phyloP scores from a whole-genome alignment of 2,888 invertebrate genomes.

The Iselma pallidipennis region DNA sequence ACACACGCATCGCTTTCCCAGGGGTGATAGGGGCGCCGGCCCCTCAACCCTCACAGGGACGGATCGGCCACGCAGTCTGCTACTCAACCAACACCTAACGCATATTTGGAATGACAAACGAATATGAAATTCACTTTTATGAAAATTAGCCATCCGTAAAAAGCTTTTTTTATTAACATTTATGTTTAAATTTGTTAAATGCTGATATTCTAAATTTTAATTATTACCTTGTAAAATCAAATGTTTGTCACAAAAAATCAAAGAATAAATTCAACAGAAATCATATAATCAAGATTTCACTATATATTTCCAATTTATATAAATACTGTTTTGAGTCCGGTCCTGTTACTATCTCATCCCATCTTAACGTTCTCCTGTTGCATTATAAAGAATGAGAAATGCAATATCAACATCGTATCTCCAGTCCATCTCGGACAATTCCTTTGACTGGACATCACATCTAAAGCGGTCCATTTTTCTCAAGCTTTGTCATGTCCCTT shows the following conservation, averaged over 20 bases:
- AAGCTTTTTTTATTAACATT: neutral
- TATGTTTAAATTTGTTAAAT: neutral
- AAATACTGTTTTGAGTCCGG: slow-evolving; percentile 7
- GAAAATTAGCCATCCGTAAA: neutral
- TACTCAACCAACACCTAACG: slow-evolving; percentile 24
- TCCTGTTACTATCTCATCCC: slow-evolving; percentile 27
- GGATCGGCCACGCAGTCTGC: slow-evolving; percentile 26
- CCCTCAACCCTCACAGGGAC: slow-evolving; percentile 27
- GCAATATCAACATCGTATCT: slow-evolving; percentile 55
- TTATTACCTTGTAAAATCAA: neutral
- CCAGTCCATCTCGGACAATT: slow-evolving; percentile 49
- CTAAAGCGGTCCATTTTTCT: slow-evolving; percentile 52
- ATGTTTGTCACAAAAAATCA: neutral
- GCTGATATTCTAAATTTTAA: neutral
- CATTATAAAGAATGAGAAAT: slow-evolving; percentile 59
- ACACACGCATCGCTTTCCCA: slow-evolving; percentile 55
- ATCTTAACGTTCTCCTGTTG: slow-evolving; percentile 51
- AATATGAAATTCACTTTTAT: neutral
- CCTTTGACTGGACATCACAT: slow-evolving; percentile 51
- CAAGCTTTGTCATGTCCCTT: slow-evolving; percentile 44
- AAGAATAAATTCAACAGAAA: slow-evolving; percentile 1
- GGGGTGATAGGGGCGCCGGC: slow-evolving; percentile 38
- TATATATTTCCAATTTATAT: neutral
- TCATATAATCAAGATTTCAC: neutral
- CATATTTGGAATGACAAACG: slow-evolving; percentile 28